Evolutionary conservation across 30 jellyfish, hydroid and myxozoan genomes (phyloP), one percentile per base, ranked within the genome.

Genomic region (Chironex yamaguchii): DNA sequence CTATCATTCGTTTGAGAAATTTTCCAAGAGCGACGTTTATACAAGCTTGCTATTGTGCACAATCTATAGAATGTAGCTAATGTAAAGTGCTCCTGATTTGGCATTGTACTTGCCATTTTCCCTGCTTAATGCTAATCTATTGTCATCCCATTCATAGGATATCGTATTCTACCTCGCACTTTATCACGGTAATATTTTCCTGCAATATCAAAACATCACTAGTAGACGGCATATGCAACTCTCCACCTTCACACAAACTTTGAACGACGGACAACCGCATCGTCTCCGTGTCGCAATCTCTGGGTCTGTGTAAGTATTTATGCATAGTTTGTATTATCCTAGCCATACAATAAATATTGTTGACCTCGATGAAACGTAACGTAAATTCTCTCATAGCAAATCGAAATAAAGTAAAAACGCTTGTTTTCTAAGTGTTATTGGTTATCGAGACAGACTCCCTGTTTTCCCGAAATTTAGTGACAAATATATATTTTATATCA

Each of bases 161-260:
- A 70, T 79, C 42, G 66, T 68, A 27, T 72, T 90, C 52, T 90
- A 90, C 74, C 52, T 90, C 17, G 64, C 97, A 0, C 82, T 90
- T 25, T 74, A 53, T 33, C 97, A 90, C 29, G 97, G 97, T 25
- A 90, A 90, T 51, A 29, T 90, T 17, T 82, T 63, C 49, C 53
- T 90, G 36, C 91, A 84, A 20, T 71, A 78, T 84, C 76, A 84
- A 29, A 80, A 90, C 50, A 52, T 86, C 21, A 67, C 95, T 20
- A 86, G 88, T 13, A 76, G 66, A 36, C 86, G 81, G 12, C 64
- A 88, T 29, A 50, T n/a, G 28, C 9, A 30, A 29, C 25, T 84
- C 35, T 62, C 75, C 30, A 74, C 92, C 30, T 53, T 74, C 52
- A 25, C 71, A 24, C 92, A 83, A 48, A 83, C 96, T 13, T 31